Percentiles rank a stretch among this genome's conserved stretches.
Conservation (phyloP, 2,888 invertebrate species). For the Andrena bucephala region DNA sequence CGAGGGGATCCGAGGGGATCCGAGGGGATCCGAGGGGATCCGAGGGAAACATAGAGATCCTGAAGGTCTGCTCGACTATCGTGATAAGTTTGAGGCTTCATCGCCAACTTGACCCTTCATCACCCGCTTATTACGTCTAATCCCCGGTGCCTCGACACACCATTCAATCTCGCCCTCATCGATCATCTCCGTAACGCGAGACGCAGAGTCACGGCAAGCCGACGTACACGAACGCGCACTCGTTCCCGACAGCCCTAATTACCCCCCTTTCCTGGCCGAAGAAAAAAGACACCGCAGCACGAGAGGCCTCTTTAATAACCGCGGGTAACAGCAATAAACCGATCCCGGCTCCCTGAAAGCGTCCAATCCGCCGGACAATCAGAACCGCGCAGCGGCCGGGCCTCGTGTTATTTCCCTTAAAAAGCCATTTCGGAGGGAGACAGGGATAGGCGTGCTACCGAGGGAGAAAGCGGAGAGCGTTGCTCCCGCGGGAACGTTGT, state of each 20-base stretch:
- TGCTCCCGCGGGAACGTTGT: constrained; percentile 60
- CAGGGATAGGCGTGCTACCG: not conserved
- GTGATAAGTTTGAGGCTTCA: not conserved
- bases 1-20: not conserved
- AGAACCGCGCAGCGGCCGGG: not conserved
- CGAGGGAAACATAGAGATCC: not conserved
- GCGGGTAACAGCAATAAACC: not conserved
- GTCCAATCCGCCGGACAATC: constrained; percentile 33
- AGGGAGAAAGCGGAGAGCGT: constrained; percentile 38
- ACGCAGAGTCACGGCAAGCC: constrained; percentile 2
- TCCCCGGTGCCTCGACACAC: not conserved
- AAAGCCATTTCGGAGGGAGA: constrained; percentile 10
- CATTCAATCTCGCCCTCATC: constrained; percentile 12
- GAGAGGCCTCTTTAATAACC: constrained; percentile 30
- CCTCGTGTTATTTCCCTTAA: constrained; percentile 34
- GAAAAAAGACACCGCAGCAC: constrained; percentile 7
- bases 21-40: not conserved
- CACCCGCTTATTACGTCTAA: not conserved
- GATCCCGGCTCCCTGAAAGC: constrained; percentile 4
- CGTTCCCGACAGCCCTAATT: constrained; percentile 11
- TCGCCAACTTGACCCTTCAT: not conserved
- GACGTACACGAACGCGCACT: constrained; percentile 6
- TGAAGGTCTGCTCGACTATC: not conserved
- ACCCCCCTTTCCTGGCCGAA: not conserved
- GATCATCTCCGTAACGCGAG: constrained; percentile 11